phyloP scores from a whole-genome alignment of 1,140 invertebrate genomes.

The Ceratosolen fusciceps region DNA sequence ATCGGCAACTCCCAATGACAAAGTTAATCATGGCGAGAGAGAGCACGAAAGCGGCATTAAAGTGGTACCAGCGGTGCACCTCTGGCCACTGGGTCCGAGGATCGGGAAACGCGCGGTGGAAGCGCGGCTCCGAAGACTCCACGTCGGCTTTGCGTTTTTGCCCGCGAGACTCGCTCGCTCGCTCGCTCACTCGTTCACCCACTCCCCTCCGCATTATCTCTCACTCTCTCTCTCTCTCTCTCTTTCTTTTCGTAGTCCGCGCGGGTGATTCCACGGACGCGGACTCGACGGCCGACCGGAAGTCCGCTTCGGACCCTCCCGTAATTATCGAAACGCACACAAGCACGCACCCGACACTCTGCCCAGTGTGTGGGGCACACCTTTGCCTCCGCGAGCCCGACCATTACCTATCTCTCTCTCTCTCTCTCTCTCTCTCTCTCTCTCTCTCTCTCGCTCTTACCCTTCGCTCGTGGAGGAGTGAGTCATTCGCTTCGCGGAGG shows the following conservation, averaged over 20 bases:
- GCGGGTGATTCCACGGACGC: constrained; percentile 14
- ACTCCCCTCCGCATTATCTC: no score
- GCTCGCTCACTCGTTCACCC: no score
- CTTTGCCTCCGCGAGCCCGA: no score
- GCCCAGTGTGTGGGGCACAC: not conserved
- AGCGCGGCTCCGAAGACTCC: no score
- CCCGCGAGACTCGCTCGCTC: not conserved
- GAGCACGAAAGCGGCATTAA: no score
- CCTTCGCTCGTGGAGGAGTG: not conserved
- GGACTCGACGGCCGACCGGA: constrained; percentile 53
- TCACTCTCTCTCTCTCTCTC: no score
- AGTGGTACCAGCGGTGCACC: no score
- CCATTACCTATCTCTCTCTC: not conserved
- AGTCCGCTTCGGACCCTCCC: constrained; percentile 65
- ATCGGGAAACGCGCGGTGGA: no score
- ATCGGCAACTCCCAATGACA: not conserved
- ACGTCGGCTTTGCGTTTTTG: not conserved
- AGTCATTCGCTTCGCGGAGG: not conserved
- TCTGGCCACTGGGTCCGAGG: no score
- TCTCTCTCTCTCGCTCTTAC: not conserved
- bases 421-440: not conserved
- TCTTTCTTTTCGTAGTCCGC: no score
- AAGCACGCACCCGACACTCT: not conserved
- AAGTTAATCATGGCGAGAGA: not conserved
- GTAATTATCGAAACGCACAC: constrained; percentile 58